These are phyloP conservation scores for Drusus annulatus DNA, from an alignment of 1,140 invertebrate species.

Conservation along the genomic window DNA sequence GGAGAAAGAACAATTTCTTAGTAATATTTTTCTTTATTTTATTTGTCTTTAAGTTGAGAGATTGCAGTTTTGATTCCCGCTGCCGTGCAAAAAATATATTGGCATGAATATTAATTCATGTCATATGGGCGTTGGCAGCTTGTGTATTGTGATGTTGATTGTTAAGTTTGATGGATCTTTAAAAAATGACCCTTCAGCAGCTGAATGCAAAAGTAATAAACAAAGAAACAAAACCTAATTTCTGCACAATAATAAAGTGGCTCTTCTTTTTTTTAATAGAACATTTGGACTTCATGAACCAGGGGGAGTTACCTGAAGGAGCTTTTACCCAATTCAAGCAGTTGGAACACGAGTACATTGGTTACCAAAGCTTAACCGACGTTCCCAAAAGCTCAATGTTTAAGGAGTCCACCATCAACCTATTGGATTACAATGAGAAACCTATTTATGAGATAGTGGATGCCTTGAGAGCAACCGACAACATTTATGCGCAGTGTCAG, in stretches of 20 bases:
- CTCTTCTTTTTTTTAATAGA: slow-evolving; percentile 70
- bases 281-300: slow-evolving; percentile 96
- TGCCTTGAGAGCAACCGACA: slow-evolving; percentile 78
- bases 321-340: slow-evolving; percentile 88
- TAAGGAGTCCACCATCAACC: slow-evolving; percentile 62
- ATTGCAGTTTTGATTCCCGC: no score
- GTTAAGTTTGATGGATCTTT: no score
- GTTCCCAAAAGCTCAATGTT: slow-evolving; percentile 86
- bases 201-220: slow-evolving; percentile 37
- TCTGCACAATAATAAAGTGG: no score
- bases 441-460: slow-evolving; percentile 83
- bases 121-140: no score
- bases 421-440: slow-evolving; percentile 72
- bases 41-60: no score
- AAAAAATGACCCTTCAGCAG: no score
- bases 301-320: slow-evolving; percentile 79
- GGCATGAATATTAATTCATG: no score
- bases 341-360: slow-evolving; percentile 92
- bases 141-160: no score
- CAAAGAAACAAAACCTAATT: no score
- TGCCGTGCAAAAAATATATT: no score
- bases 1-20: no score
- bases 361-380: slow-evolving; percentile 97
- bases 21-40: no score
- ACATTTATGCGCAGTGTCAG: slow-evolving; percentile 86